These are phyloP conservation scores for Tetheella fluctuosa DNA, from an alignment of 2,888 invertebrate genomes.

Conservation along the genomic window DNA sequence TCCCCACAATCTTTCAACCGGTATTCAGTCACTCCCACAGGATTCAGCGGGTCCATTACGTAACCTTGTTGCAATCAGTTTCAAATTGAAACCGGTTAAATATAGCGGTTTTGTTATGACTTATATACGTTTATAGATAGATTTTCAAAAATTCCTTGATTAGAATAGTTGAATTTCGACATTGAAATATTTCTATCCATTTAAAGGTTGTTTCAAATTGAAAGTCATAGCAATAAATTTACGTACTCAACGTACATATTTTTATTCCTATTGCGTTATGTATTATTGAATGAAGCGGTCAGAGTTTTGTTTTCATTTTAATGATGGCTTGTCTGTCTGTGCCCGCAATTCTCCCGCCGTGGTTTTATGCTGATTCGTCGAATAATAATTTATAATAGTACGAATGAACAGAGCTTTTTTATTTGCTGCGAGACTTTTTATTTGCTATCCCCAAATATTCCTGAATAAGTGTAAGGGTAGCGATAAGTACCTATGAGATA, in stretches of 20 bases:
- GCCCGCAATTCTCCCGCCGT: neutral
- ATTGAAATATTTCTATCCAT: no score
- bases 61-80: no score
- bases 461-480: neutral
- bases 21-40: neutral
- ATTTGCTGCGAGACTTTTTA: neutral
- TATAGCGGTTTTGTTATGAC: no score
- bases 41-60: no score
- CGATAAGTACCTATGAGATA: neutral
- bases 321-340: neutral
- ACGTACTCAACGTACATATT: no score
- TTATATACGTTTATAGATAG: no score
- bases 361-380: neutral
- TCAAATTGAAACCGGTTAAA: no score
- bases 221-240: no score
- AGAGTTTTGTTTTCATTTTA: conserved; percentile 1
- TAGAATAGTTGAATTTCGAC: no score
- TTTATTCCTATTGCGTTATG: neutral
- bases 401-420: neutral
- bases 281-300: neutral
- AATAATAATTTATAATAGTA: neutral
- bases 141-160: no score
- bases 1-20: neutral
- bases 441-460: neutral
- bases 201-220: no score